Percentiles rank a stretch among this genome's conserved stretches.
phyloP scores from a whole-genome alignment of 2,888 invertebrate genomes.

The Melinaea menophilus region DNA sequence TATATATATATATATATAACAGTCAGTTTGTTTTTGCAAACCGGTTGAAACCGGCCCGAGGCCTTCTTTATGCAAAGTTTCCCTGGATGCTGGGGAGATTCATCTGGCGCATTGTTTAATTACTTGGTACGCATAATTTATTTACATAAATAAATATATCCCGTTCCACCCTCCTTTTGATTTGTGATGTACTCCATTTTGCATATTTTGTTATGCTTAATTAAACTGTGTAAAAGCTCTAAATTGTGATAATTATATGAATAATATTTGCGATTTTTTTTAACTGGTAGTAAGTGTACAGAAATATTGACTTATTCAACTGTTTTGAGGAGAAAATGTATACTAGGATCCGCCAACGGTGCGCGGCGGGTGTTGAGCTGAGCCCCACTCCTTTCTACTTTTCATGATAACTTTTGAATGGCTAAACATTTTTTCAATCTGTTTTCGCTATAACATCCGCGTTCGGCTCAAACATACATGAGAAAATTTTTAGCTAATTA shows the following conservation, averaged over 20 bases:
- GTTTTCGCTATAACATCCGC: too few species aligned
- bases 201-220: slow-evolving; percentile 63
- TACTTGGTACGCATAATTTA: slow-evolving; percentile 71
- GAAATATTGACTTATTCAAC: not conserved
- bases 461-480: too few species aligned
- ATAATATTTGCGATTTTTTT: not conserved
- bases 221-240: slow-evolving; percentile 41
- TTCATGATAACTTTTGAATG: too few species aligned
- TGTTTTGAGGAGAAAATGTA: not conserved
- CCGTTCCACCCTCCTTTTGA: slow-evolving; percentile 60
- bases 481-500: too few species aligned
- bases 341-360: too few species aligned
- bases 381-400: too few species aligned
- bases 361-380: too few species aligned
- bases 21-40: slow-evolving; percentile 20
- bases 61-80: slow-evolving; percentile 65
- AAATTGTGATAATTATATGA: slow-evolving; percentile 12
- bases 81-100: slow-evolving; percentile 45
- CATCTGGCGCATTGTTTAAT: slow-evolving; percentile 72
- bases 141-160: slow-evolving; percentile 74
- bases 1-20: too few species aligned
- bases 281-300: not conserved
- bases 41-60: slow-evolving; percentile 48
- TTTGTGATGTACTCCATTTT: slow-evolving; percentile 65
- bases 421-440: too few species aligned